Evolutionary conservation across 1,140 invertebrate species (phyloP).

Genomic region (Dinothrombium tinctorium): DNA sequence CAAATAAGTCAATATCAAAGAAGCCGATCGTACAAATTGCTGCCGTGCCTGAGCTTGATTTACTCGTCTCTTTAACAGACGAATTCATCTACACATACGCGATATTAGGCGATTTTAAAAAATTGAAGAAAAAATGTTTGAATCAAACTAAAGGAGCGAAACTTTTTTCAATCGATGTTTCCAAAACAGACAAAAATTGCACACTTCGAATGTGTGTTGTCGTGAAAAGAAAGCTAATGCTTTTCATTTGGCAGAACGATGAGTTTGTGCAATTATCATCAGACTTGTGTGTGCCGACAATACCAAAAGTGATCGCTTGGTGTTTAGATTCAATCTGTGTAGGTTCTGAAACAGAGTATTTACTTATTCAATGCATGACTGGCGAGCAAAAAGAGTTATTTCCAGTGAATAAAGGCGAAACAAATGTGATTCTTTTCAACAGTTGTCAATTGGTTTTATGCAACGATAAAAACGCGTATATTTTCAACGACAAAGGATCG

Average conservation of each 20-base stretch:
- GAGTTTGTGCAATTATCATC: constrained; percentile 43
- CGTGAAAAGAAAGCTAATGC: constrained; percentile 57
- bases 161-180: constrained; percentile 58
- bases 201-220: constrained; percentile 62
- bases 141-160: constrained; percentile 61
- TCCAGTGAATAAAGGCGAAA: constrained; percentile 56
- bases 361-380: constrained; percentile 34
- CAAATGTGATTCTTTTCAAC: constrained; percentile 45
- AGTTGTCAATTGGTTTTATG: constrained; percentile 47
- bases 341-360: constrained; percentile 60
- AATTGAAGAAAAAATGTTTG: too few relatives aligned
- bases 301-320: constrained; percentile 63
- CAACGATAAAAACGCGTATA: constrained; percentile 55
- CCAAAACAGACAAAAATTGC: constrained; percentile 32
- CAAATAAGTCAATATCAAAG: constrained; percentile 79
- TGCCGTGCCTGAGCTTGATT: constrained; percentile 58
- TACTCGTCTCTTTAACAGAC: constrained; percentile 66
- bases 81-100: too few relatives aligned
- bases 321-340: constrained; percentile 52
- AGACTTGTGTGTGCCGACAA: constrained; percentile 52
- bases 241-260: constrained; percentile 71
- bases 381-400: constrained; percentile 53
- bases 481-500: constrained; percentile 44
- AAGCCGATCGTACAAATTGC: constrained; percentile 75
- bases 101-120: too few relatives aligned